These are phyloP conservation scores for Virgularia gustaviana DNA, from an alignment of 92 coral and sea anemone genomes.

Conservation along the genomic window DNA sequence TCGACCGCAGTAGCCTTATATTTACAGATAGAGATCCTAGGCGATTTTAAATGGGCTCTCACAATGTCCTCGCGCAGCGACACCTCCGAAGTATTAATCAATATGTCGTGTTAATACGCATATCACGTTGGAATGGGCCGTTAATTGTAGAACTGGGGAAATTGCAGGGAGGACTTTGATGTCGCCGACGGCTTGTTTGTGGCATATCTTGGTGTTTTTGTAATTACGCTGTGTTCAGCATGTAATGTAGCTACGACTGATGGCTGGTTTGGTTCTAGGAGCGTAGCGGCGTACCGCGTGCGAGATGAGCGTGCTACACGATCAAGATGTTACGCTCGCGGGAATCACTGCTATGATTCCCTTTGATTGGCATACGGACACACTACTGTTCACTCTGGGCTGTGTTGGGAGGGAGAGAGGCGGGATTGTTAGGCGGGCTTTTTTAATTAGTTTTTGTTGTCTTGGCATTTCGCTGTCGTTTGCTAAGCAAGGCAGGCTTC, in stretches of 20 bases:
- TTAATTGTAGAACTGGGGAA: constrained; percentile 36
- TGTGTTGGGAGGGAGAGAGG: constrained; percentile 78
- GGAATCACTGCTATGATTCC: neutral
- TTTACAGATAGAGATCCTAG: neutral
- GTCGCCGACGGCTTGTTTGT: constrained; percentile 38
- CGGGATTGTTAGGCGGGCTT: constrained; percentile 90
- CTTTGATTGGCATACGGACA: constrained; percentile 19
- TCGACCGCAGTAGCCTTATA: too few species aligned
- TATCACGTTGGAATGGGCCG: constrained; percentile 8
- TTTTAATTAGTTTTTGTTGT: constrained; percentile 84
- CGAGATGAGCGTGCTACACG: neutral
- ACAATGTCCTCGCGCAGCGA: neutral
- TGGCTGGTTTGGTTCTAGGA: neutral
- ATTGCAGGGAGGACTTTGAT: constrained; percentile 31
- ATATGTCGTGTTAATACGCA: constrained; percentile 33
- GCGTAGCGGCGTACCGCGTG: neutral
- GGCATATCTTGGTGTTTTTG: constrained; percentile 25
- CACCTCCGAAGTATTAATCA: constrained; percentile 30
- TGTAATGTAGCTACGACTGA: neutral
- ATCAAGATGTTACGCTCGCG: neutral
- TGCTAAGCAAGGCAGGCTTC: neutral
- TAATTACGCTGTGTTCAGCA: constrained; percentile 10
- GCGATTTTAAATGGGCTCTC: constrained; percentile 4
- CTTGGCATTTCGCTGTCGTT: constrained; percentile 43
- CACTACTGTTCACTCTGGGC: constrained; percentile 20